Evolutionary conservation across 2,797 vertebrate genomes (phyloP), one percentile per base, ranked within the genome.

Genomic region (Anguilla marmorata): DNA sequence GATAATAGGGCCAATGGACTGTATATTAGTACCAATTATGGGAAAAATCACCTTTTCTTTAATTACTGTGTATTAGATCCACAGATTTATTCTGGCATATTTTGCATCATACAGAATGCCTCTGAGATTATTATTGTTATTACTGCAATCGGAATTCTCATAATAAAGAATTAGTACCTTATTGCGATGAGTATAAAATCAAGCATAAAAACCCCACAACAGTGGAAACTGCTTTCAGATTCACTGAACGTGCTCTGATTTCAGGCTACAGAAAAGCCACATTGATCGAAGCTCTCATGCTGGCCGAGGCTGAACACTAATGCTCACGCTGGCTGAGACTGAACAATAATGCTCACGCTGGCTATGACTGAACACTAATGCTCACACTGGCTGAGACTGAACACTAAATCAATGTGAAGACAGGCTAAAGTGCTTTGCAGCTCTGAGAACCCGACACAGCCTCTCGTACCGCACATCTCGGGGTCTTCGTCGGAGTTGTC

Each of bases 401-500:
- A 41, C 37, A 41, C 37, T 41, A 16, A 60, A 16, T 0, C 19
- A 14, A 60, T 21, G 58, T 60, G 19, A 60, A 60, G 58, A 21
- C 58, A 60, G 3, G 58, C 58, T 60, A 14, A 60, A 60, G 58
- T 60, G 19, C 58, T 60, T 60, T 60, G 19, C 58, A 21, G 19
- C 58, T 60, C 14, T 21, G n/a, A 21, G 24, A 27, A 30, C 1
- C 30, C 0, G 7, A 30, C 69, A 74, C 33, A 0, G 30, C 11
- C 7, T 80, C 37, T 93, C 97, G 86, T 96, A 99, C 99, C 97
- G 89, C 99, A 99, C 96, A 98, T 97, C 90, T 98, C 98, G 37
- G 92, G 88, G 87, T 97, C 96, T 96, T 99, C 99, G 52, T 99
- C 99, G 0, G 99, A 99, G 92, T 99, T 99, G 91, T 99, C 99